phyloP scores from a whole-genome alignment of 2,888 invertebrate genomes.

The Nesidiocoris tenuis region DNA sequence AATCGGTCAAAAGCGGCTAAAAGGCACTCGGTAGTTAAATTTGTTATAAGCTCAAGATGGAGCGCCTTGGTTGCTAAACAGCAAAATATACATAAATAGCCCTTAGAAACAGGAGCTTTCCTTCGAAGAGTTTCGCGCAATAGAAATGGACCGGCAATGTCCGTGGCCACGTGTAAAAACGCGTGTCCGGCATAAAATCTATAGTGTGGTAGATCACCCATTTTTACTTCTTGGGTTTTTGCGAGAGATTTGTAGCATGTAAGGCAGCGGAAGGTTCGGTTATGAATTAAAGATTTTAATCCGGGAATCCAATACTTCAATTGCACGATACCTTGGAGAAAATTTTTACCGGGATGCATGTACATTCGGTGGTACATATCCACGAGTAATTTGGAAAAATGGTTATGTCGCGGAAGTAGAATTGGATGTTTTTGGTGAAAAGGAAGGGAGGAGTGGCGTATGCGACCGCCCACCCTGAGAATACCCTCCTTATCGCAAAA shows the following conservation, averaged over 20 bases:
- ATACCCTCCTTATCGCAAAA: slow-evolving; percentile 4
- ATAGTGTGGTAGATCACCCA: slow-evolving; percentile 1
- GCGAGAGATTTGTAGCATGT: background rate
- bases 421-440: slow-evolving; percentile 5
- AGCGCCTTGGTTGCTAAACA: background rate
- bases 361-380: background rate
- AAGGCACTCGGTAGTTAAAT: background rate
- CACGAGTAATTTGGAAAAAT: slow-evolving; percentile 6
- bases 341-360: background rate
- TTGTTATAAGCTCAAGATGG: background rate
- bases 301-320: slow-evolving; percentile 8
- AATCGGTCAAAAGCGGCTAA: background rate
- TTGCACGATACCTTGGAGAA: background rate
- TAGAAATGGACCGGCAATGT: background rate
- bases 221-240: background rate
- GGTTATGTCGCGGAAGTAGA: background rate
- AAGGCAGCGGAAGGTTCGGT: background rate
- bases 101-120: background rate
- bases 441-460: background rate
- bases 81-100: background rate
- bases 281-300: background rate
- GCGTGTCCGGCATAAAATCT: background rate
- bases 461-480: slow-evolving; percentile 40
- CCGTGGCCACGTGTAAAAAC: background rate
- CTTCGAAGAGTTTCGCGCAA: background rate